Evolutionary conservation across 2,113 vertebrate species (phyloP).

Genomic region (Cyphomyrus plagiostoma): DNA sequence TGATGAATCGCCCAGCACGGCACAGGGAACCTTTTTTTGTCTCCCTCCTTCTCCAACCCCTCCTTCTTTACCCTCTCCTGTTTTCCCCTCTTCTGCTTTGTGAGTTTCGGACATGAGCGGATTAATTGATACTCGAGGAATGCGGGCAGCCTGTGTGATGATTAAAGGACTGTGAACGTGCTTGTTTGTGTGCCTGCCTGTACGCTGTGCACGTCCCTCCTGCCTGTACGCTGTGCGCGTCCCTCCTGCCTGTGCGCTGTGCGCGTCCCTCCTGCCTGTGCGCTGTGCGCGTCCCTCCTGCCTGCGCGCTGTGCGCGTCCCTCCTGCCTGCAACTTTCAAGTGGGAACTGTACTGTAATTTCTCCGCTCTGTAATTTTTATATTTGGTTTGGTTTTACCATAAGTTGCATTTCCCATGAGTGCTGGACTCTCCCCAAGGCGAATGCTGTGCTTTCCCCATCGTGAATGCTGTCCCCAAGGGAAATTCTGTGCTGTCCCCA

Average conservation of each 20-base stretch:
- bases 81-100: background rate
- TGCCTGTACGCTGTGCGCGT: too few species aligned
- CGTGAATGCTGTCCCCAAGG: background rate
- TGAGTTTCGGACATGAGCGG: background rate
- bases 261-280: too few species aligned
- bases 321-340: background rate
- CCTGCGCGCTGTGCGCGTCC: background rate
- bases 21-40: background rate
- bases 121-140: slow-evolving; percentile 25
- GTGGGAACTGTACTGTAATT: background rate
- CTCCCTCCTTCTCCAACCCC: background rate
- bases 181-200: background rate
- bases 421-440: background rate
- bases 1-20: slow-evolving; percentile 15
- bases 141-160: background rate
- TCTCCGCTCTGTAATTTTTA: slow-evolving; percentile 20
- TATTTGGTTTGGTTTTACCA: slow-evolving; percentile 22
- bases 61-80: background rate
- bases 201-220: too few species aligned
- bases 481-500: background rate
- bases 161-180: background rate
- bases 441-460: background rate
- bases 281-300: too few species aligned
- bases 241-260: too few species aligned
- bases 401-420: slow-evolving; percentile 10